A percentile compares a stretch with the other conserved stretches of the same genome.
Conservation (phyloP, 2,797 vertebrate species). For the Eptatretus atami region DNA sequence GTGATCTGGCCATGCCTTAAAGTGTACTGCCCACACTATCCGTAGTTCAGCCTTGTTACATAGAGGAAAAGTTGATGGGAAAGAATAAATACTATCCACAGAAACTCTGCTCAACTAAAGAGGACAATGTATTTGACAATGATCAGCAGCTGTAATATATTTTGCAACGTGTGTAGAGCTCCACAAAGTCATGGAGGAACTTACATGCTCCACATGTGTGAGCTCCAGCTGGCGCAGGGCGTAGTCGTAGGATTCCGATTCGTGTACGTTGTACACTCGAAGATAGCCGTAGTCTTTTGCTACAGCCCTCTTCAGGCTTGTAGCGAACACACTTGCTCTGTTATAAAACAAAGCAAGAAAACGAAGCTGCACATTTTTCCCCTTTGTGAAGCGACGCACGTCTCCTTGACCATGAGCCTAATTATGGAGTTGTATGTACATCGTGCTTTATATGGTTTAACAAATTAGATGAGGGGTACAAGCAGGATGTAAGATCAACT, state of each 20-base stretch:
- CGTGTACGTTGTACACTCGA: conserved; percentile 22
- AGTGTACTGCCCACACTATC: conserved; percentile 95
- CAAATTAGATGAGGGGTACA: too few relatives aligned
- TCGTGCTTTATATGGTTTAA: too few relatives aligned
- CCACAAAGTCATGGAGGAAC: conserved; percentile 8
- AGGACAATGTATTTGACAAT: too few relatives aligned
- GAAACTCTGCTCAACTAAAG: too few relatives aligned
- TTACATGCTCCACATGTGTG: conserved; percentile 23
- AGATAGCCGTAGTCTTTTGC: conserved; percentile 26
- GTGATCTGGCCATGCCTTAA: conserved; percentile 85
- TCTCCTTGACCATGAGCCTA: too few relatives aligned
- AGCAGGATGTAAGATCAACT: too few relatives aligned
- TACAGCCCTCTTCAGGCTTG: conserved; percentile 28
- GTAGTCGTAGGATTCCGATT: conserved; percentile 31
- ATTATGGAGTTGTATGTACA: too few relatives aligned
- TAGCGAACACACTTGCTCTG: conserved; percentile 52
- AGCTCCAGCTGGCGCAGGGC: conserved; percentile 37
- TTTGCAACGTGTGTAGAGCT: too few relatives aligned
- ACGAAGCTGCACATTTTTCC: too few relatives aligned
- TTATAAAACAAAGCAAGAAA: not conserved
- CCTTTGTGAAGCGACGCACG: too few relatives aligned
- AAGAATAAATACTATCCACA: too few relatives aligned
- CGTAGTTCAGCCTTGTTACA: conserved; percentile 2
- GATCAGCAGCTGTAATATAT: too few relatives aligned
- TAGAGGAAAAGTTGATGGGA: conserved; percentile 8